phyloP scores from a whole-genome alignment of 2,113 vertebrate species.

The Hipposideros armiger region DNA sequence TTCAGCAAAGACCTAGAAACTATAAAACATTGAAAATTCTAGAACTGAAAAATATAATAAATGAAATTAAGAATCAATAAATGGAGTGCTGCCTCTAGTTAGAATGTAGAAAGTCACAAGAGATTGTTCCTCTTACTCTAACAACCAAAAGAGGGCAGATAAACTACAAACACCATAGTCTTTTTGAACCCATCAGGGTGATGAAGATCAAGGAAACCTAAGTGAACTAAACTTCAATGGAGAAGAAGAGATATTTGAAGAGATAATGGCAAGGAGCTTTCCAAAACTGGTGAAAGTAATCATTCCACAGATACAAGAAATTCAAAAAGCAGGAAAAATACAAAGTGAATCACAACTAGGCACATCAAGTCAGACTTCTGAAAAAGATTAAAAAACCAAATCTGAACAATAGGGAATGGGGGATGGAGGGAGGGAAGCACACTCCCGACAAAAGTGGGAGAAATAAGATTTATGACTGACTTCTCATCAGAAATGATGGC shows the following conservation, averaged over 20 bases:
- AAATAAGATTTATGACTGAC: neutral
- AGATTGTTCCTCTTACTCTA: neutral
- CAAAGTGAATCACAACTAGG: conserved; percentile 17
- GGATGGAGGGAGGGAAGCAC: neutral
- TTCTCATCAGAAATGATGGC: conserved; percentile 49
- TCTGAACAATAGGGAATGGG: neutral
- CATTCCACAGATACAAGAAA: neutral
- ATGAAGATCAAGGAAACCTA: neutral
- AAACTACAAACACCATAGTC: neutral
- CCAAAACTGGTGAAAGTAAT: conserved; percentile 27
- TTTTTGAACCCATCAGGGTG: conserved; percentile 4
- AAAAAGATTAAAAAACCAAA: neutral
- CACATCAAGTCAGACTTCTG: conserved; percentile 20
- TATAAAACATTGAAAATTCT: conserved; percentile 7
- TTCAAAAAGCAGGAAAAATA: conserved; percentile 18
- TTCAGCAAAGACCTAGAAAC: conserved; percentile 6
- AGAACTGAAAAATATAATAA: conserved; percentile 15
- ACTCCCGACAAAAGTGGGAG: neutral
- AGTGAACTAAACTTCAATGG: neutral
- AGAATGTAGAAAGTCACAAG: neutral
- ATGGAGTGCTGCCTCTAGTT: neutral
- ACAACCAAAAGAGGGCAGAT: neutral
- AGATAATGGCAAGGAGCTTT: conserved; percentile 24
- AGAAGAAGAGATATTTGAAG: conserved; percentile 14
- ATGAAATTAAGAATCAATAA: conserved; percentile 3